Evolutionary conservation across 2,797 vertebrate genomes (phyloP), one percentile per base, ranked within the genome.

Genomic region (Micropoecilia bifurca): DNA sequence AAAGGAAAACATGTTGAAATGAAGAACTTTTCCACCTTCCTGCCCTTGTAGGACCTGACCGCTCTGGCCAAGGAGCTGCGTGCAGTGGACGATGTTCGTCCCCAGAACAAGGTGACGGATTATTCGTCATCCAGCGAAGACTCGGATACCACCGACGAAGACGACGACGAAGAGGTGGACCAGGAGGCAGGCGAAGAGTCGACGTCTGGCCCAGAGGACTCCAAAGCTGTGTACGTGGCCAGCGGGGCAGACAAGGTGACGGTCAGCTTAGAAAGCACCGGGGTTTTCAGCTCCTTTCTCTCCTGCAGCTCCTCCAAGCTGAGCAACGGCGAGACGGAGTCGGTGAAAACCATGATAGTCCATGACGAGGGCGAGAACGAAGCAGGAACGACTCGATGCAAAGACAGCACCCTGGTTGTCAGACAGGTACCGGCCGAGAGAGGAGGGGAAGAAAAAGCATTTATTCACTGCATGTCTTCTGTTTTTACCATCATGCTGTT

Each of bases 81-180:
- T 53, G 98, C 98, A 0, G 98, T 97, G 71, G 98, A 99, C 39
- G 98, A 99, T 1, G 97, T 98, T 53, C 96, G 97, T 28, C 98
- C 98, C 0, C 97, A 96, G 0, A 98, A 99, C 90, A 99, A 99
- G 93, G 98, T 98, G 85, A 99, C 98, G 0, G 98, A 99, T 86
- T 99, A 99, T 86, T 99, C 98, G 0, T 99, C 98, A 7, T 99
- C 98, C 79, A 99, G 98, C 47, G 98, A 99, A 43, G 98, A 99
- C 33, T 99, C 98, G 0, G 98, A 98, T 75, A 99, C 98, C 2
- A 99, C 98, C 0, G 98, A 99, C 14, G 98, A 99, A 71, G 98
- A 99, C 36, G 98, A 99, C 0, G 98, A 99, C 0, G 98, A 99
- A 41, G 98, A 99, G 39, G 97, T 97, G 69, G 98, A 99, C 74